These are phyloP conservation scores for Ichneumon xanthorius DNA, from an alignment of 2,888 invertebrate species.

Conservation along the genomic window DNA sequence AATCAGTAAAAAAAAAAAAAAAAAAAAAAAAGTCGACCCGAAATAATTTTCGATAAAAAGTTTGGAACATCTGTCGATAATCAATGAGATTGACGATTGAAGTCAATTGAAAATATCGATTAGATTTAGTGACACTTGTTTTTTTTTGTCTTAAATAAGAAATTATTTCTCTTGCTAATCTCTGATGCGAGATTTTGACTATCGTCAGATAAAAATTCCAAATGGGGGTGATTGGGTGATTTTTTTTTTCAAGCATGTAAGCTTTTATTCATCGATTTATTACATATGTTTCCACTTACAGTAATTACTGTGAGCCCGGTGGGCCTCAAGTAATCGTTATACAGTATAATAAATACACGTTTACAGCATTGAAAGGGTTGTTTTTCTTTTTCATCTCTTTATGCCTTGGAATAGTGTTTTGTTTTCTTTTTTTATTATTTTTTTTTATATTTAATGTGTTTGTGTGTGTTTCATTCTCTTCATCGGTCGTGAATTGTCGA, in stretches of 20 bases:
- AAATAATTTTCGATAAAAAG: no score
- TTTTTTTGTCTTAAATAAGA: neutral
- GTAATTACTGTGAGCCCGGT: constrained; percentile 81
- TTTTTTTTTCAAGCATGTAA: constrained; percentile 78
- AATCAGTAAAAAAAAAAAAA: neutral
- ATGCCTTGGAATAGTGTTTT: constrained; percentile 68
- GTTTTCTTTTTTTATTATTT: constrained; percentile 67
- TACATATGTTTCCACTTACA: constrained; percentile 84
- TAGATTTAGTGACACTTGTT: neutral
- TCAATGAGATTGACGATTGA: neutral
- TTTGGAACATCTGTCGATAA: no score
- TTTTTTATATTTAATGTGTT: constrained; percentile 9
- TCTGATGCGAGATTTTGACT: neutral
- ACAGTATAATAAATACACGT: constrained; percentile 77
- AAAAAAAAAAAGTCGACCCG: neutral
- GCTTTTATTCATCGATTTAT: constrained; percentile 85
- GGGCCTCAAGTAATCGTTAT: constrained; percentile 75
- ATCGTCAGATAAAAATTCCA: constrained; percentile 2
- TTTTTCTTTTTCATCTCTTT: constrained; percentile 54
- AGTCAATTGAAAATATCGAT: neutral
- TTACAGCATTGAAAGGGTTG: constrained; percentile 79
- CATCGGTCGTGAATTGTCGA: constrained; percentile 52
- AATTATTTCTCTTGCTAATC: neutral
- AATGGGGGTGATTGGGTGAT: neutral
- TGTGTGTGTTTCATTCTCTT: constrained; percentile 6